Base-by-base conservation (phyloP, 2,797 vertebrate genomes). In the Percopsis omiscomaycus region DNA sequence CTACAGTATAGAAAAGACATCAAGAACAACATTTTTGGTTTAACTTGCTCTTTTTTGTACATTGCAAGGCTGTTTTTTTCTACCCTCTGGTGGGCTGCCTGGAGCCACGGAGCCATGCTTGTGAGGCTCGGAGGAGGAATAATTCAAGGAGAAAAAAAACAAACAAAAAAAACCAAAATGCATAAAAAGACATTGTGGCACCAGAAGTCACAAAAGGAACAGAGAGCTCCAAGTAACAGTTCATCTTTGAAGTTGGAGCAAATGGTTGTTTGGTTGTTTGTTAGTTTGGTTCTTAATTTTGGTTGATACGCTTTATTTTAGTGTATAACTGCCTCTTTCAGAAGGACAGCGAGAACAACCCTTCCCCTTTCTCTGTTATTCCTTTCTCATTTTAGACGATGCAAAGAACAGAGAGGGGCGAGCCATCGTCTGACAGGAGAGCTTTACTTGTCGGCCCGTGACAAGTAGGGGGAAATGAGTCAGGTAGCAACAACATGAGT, bases 21-120 rank as follows among this genome's bases (percentile, higher is more conserved):
- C 96, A 96, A 98, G 95, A 98, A 98, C 96, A 96, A 97, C 94
- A 97, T 98, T 98, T 98, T 98, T 98, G 97, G 96, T 98, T 98
- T 98, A 96, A 97, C 95, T 98, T 98, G 96, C 96, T 98, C 96
- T 98, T 97, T 96, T 98, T 98, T 98, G 95, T 98, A 98, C 96
- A 98, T 98, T 98, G 97, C 96, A 98, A 98, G 96, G 97, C 97
- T 98, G 96, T 96, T 96, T 95, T 94, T 92, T 93, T 94, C 91
- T 93, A 92, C 92, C 92, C 92, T 92, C 92, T 78, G 91, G 88
- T 92, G 91, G 92, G 92, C 92, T 93, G 90, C 90, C 91, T 90
- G 91, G 92, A 94, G 91, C 92, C 93, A 92, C 92, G 88, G 92
- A 93, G 92, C 92, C 92, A 89, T 93, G 89, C 89, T 91, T 92